These are phyloP conservation scores for Camptogramma bilineatum DNA, from an alignment of 2,888 invertebrate species.

Conservation along the genomic window DNA sequence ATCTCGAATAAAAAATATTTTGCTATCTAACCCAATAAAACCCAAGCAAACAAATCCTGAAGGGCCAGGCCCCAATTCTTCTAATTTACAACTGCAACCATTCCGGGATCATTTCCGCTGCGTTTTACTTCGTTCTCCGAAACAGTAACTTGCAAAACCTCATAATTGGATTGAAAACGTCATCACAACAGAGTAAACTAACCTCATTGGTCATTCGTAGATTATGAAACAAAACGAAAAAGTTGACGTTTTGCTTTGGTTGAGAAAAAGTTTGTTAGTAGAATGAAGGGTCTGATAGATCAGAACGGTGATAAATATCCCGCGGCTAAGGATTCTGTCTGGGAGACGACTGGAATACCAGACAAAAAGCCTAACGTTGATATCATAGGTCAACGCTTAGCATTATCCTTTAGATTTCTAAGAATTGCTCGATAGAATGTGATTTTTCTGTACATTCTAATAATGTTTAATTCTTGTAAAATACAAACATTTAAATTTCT, in stretches of 20 bases:
- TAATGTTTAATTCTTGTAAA: neutral
- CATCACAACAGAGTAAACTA: too few relatives aligned
- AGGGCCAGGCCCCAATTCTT: conserved; percentile 22
- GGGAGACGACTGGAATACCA: conserved; percentile 18
- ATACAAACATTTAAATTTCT: neutral
- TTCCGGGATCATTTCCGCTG: too few relatives aligned
- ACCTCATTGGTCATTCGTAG: too few relatives aligned
- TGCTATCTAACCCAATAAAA: conserved; percentile 16
- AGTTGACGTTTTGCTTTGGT: too few relatives aligned
- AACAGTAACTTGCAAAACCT: too few relatives aligned
- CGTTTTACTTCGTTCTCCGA: too few relatives aligned
- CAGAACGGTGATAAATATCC: conserved; percentile 21
- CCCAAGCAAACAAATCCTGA: conserved; percentile 21
- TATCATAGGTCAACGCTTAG: conserved; percentile 18
- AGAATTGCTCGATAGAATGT: neutral
- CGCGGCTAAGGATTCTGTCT: conserved; percentile 18
- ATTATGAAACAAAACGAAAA: too few relatives aligned
- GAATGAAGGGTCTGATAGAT: conserved; percentile 14
- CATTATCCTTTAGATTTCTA: conserved; percentile 15
- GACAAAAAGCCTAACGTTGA: conserved; percentile 17
- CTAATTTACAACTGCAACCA: too few relatives aligned
- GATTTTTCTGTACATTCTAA: neutral
- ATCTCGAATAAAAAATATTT: conserved; percentile 3
- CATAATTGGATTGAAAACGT: too few relatives aligned
- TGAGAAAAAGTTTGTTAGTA: too few relatives aligned